Conservation (phyloP, 1,140 invertebrate genomes). For the Cyclina sinensis region DNA sequence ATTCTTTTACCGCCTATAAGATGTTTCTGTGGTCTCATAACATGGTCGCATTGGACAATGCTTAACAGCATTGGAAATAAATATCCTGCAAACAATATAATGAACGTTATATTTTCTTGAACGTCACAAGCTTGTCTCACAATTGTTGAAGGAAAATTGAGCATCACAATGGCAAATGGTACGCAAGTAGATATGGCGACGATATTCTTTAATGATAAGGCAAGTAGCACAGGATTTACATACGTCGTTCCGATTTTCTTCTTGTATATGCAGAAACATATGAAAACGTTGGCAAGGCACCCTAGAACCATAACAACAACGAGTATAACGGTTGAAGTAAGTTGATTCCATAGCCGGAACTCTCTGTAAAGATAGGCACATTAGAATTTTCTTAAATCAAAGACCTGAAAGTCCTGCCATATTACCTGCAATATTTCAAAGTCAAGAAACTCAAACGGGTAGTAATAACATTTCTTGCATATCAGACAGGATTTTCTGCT, state of each 20-base stretch:
- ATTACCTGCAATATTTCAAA: neutral
- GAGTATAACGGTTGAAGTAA: neutral
- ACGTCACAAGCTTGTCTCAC: neutral
- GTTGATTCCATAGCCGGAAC: slow-evolving; percentile 31
- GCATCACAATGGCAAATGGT: slow-evolving; percentile 34
- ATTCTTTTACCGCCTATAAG: neutral
- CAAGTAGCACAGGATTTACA: slow-evolving; percentile 36
- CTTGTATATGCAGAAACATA: slow-evolving; percentile 4
- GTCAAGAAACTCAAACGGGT: neutral
- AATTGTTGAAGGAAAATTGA: slow-evolving; percentile 5
- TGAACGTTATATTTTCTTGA: slow-evolving; percentile 25
- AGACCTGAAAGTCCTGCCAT: neutral
- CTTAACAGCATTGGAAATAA: slow-evolving; percentile 18
- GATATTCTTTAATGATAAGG: slow-evolving; percentile 34
- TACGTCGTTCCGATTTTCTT: slow-evolving; percentile 33
- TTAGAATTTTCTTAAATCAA: neutral
- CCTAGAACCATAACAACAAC: neutral
- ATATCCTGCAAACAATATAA: slow-evolving; percentile 26
- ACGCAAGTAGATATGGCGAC: slow-evolving; percentile 15
- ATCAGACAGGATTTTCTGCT: neutral
- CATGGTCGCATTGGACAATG: slow-evolving; percentile 40
- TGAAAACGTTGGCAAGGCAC: slow-evolving; percentile 3
- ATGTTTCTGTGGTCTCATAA: neutral
- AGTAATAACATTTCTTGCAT: neutral
- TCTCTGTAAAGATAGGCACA: slow-evolving; percentile 3